A percentile compares a stretch with the other conserved stretches of the same genome.
Evolutionary conservation across 2,797 vertebrate species (phyloP).

Genomic region (Oryzias sinensis): DNA sequence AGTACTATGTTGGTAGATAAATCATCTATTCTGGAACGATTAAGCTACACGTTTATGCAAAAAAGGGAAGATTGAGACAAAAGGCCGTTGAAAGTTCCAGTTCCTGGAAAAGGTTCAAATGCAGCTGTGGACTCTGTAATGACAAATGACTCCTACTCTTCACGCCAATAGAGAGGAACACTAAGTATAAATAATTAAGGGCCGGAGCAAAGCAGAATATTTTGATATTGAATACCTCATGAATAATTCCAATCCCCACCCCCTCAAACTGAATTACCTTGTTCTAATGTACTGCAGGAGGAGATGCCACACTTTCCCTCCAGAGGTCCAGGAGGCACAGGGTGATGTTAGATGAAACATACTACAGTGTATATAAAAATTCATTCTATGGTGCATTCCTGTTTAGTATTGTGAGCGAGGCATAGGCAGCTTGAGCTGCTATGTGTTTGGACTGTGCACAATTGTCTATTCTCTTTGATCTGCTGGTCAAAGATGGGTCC

Average conservation of each 20-base stretch:
- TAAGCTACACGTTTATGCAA: not conserved
- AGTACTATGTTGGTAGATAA: not conserved
- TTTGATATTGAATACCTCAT: conserved; percentile 74
- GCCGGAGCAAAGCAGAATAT: conserved; percentile 58
- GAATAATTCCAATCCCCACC: conserved; percentile 70
- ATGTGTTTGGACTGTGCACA: conserved; percentile 48
- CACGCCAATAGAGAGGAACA: conserved; percentile 65
- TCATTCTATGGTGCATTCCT: conserved; percentile 31
- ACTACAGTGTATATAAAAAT: conserved; percentile 41
- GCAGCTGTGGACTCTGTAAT: conserved; percentile 31
- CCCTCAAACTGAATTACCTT: conserved; percentile 67
- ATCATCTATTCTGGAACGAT: not conserved
- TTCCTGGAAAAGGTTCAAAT: not conserved
- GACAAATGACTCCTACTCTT: conserved; percentile 66
- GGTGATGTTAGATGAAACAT: conserved; percentile 39
- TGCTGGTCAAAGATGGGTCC: conserved; percentile 63
- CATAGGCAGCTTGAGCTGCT: conserved; percentile 16
- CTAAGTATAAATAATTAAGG: conserved; percentile 75
- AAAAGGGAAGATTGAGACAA: not conserved
- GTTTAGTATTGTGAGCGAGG: conserved; percentile 42
- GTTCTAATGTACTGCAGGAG: conserved; percentile 41
- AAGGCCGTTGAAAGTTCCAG: not conserved
- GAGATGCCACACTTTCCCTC: conserved; percentile 43
- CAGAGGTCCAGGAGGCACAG: conserved; percentile 28
- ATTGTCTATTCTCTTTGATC: conserved; percentile 77